A percentile compares a stretch with the other conserved stretches of the same genome.
phyloP scores from a whole-genome alignment of 2,113 vertebrate species.

The Urocitellus parryii region DNA sequence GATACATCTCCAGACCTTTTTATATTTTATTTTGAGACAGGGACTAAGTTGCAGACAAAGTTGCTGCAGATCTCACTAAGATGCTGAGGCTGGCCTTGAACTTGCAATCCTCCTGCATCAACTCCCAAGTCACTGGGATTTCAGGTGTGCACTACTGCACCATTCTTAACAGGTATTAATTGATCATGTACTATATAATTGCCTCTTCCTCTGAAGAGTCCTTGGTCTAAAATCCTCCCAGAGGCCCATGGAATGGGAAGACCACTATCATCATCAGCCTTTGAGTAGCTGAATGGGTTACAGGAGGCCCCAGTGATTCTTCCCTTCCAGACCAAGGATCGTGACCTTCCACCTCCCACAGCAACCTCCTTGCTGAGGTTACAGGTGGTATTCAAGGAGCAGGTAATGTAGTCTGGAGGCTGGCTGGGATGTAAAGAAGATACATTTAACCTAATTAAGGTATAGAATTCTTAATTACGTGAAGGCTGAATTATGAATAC shows the following conservation, averaged over 20 bases:
- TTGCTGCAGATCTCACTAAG: not conserved
- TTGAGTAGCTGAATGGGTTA: not conserved
- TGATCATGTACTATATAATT: not conserved
- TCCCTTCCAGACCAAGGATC: not conserved
- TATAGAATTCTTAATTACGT: not conserved
- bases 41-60: not conserved
- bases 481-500: not conserved
- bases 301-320: not conserved
- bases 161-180: too few relatives aligned
- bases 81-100: not conserved
- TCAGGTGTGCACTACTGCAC: not conserved
- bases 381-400: not conserved
- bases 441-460: not conserved
- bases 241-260: not conserved
- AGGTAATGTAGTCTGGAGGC: not conserved
- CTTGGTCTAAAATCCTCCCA: not conserved
- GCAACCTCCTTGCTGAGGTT: not conserved
- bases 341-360: not conserved
- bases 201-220: not conserved
- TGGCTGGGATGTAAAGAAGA: not conserved
- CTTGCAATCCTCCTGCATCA: not conserved
- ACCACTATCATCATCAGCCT: not conserved
- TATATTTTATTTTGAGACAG: not conserved
- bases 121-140: not conserved
- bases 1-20: not conserved